Base-by-base conservation (phyloP, 1,140 invertebrate species). In the Lineus longissimus region DNA sequence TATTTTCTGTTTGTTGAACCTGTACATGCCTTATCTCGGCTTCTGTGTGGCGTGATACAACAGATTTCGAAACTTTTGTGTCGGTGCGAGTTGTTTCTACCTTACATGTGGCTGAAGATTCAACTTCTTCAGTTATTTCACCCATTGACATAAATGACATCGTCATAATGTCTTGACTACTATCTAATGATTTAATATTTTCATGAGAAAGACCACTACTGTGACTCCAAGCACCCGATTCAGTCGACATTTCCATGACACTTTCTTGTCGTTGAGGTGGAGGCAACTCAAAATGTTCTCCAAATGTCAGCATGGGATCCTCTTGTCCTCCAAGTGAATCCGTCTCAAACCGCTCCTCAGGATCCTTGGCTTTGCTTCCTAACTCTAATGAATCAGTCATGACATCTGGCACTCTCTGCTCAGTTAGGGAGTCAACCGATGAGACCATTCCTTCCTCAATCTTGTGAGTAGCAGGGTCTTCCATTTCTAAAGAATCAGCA, bases 401-500 rank as follows among this genome's bases (percentile, higher is more conserved):
- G 27, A 68, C 62, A 55, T 47, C 47, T 7, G 47, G 55, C 55
- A 70, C 72, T 15, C 68, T 71, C 70, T 79, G 66, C 77, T 80
- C 85, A 57, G 85, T 82, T 27, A 85, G 78, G 6, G 84, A 86
- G 72, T 85, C 84, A 33, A 73, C 76, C 67, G 81, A 78, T 22
- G 72, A 76, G 56, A 69, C 68, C 70, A 75, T 68, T n/a, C 64
- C 67, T 59, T 67, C 70, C n/a, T 64, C 63, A n/a, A 43, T 56
- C 0, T 61, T 68, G 55, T 62, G 63, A 15, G 67, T 69, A 15
- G 58, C 56, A 6, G 69, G 60, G 9, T 65, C 64, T 55, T 76
- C 84, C 0, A 85, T 45, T 67, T 88, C 87, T 17, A 88, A 70
- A 0, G 87, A 88, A 73, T 89, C 88, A 2, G 85, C 85, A 40